Evolutionary conservation across 1,140 invertebrate genomes (phyloP).

Genomic region (Fopius arisanus): DNA sequence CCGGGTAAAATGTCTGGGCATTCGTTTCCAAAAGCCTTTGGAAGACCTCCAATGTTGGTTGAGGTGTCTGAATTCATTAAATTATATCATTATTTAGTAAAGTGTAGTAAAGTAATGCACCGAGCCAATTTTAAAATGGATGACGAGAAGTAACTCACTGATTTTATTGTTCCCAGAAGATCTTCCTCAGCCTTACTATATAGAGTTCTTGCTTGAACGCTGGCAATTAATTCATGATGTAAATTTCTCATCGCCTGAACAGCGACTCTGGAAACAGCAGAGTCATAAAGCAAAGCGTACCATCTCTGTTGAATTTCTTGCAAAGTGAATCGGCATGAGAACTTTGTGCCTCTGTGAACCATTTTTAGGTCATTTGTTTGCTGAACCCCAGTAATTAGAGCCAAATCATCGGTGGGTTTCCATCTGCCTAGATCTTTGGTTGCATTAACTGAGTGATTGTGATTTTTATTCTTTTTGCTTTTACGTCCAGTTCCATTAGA

Average conservation of each 20-base stretch:
- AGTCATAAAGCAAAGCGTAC: slow-evolving; percentile 95
- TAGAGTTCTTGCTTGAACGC: slow-evolving; percentile 87
- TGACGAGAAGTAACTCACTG: slow-evolving; percentile 69
- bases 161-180: slow-evolving; percentile 81
- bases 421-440: slow-evolving; percentile 92
- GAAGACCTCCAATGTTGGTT: slow-evolving; percentile 81
- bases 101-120: not conserved
- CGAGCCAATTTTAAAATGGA: too few species aligned
- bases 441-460: slow-evolving; percentile 59
- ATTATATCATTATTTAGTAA: slow-evolving; percentile 20
- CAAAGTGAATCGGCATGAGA: slow-evolving; percentile 93
- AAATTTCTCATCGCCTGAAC: slow-evolving; percentile 92
- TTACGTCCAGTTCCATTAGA: slow-evolving; percentile 56
- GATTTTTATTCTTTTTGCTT: slow-evolving; percentile 62
- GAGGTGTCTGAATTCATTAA: slow-evolving; percentile 58
- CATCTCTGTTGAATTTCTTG: slow-evolving; percentile 95
- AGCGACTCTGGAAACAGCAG: slow-evolving; percentile 84
- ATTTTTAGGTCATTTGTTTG: slow-evolving; percentile 74
- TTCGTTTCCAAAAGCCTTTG: slow-evolving; percentile 88
- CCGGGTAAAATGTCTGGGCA: slow-evolving; percentile 84
- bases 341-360: slow-evolving; percentile 91
- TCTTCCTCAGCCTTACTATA: slow-evolving; percentile 92
- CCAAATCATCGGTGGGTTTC: slow-evolving; percentile 97
- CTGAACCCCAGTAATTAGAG: slow-evolving; percentile 90
- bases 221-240: slow-evolving; percentile 87